These are phyloP conservation scores for Mustela nigripes DNA, from an alignment of 2,113 vertebrate species.

Conservation along the genomic window DNA sequence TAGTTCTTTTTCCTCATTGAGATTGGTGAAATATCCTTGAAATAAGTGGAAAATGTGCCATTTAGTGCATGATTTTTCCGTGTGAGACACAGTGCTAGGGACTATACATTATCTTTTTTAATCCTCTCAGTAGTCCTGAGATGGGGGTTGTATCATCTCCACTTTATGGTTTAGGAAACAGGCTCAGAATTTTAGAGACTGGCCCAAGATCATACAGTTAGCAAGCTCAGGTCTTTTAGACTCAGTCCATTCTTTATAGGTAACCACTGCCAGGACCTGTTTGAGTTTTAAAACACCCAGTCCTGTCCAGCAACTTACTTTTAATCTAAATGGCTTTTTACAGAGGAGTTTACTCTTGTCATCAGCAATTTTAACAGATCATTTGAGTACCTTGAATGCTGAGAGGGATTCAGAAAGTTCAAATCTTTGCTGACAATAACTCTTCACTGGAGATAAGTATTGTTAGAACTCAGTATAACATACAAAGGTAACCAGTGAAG, in stretches of 20 bases:
- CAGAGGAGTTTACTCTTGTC: background rate
- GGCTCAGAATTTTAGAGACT: background rate
- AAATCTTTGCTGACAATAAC: background rate
- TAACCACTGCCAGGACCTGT: constrained; percentile 2
- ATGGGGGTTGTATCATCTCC: background rate
- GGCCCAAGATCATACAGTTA: background rate
- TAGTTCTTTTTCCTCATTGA: background rate
- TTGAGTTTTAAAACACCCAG: background rate
- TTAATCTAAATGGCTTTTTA: constrained; percentile 25
- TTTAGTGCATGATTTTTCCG: background rate
- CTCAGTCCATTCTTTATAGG: background rate
- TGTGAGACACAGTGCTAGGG: background rate
- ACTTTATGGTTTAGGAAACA: constrained; percentile 15
- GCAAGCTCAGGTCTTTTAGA: background rate
- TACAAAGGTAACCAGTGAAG: background rate
- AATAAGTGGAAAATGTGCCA: background rate
- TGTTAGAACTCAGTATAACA: constrained; percentile 1
- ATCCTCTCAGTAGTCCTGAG: background rate
- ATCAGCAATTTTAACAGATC: background rate
- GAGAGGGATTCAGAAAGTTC: constrained; percentile 12
- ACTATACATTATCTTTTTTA: background rate
- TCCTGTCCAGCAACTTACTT: background rate
- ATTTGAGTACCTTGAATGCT: constrained; percentile 3
- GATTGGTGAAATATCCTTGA: background rate
- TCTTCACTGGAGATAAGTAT: background rate